Base-by-base conservation (phyloP, 2,888 invertebrate genomes). In the Trissolcus brochymenae region DNA sequence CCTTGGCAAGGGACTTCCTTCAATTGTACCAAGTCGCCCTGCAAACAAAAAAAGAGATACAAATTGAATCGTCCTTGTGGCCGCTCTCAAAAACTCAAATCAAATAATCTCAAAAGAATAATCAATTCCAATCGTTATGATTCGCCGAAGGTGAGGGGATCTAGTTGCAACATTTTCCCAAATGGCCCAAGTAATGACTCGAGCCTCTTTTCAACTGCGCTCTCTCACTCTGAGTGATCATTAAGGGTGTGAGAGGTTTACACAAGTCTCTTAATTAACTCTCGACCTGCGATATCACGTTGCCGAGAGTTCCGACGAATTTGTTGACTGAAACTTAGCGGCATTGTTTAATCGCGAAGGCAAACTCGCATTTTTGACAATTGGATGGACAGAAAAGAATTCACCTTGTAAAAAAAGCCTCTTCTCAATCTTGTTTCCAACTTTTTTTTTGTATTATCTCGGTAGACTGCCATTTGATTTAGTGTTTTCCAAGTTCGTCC, bases 11-110 rank as follows among this genome's bases (percentile, higher is more conserved):
- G 92, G 67, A 97, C 91, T 85, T 94, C 94, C 88, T 96, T 96
- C 85, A 97, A 91, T 87, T 96, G 96, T 17, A 98, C 97, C 78
- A 97, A 91, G 86, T 98, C 97, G 1, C 97, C 97, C 96, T 96
- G 91, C 35, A 89, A 89, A 80, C 16, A 66, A 53, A 60, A 19
- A 49, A 11, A 56, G 35, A 62, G 55, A 35, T n/a, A n/a, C 35
- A 35, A 35, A 35, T 35, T 35, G 35, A 41, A 57, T n/a, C 40
- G 9, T 1, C 49, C 55, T 54, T 64, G 35, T 16, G 19, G 46
- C 55, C 19, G 6, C 19, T 55, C 35, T 62, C 25, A 54, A 25
- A 53, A 35, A 40, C 51, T 54, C 16, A 11, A 25, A 6, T 17
- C 41, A 40, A 21, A 50, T 53, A 51, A 16, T 21, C 17, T 59